phyloP scores from a whole-genome alignment of 2,888 invertebrate species.

The Calameuta pallipes region DNA sequence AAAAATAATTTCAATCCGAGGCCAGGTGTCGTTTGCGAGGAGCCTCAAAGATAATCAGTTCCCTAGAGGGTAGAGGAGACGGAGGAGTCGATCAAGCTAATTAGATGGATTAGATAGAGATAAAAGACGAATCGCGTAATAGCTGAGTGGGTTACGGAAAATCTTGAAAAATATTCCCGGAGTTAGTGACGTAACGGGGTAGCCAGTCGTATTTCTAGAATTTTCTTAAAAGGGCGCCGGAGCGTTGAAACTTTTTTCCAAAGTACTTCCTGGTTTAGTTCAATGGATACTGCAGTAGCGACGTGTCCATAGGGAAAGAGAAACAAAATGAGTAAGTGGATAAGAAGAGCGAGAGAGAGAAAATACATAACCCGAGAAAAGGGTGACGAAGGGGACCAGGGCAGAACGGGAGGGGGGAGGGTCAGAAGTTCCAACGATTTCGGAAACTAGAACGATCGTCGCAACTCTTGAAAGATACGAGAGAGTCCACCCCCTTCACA shows the following conservation, averaged over 20 bases:
- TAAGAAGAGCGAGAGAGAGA: background rate
- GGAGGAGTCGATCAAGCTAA: background rate
- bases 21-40: background rate
- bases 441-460: background rate
- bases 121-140: background rate
- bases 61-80: background rate
- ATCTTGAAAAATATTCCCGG: background rate
- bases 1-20: background rate
- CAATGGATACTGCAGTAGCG: background rate
- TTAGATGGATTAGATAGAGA: background rate
- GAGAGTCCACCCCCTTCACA: background rate
- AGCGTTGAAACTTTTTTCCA: background rate
- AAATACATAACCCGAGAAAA: background rate
- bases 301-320: background rate
- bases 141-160: background rate
- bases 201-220: background rate
- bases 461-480: background rate
- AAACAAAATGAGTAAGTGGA: background rate
- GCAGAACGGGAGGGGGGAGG: background rate
- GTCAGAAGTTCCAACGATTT: background rate
- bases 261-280: background rate
- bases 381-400: background rate
- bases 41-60: background rate
- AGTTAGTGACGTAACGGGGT: background rate
- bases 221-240: background rate